Evolutionary conservation across 2,797 vertebrate genomes (phyloP).

Genomic region (Cyprinodon diabolis): DNA sequence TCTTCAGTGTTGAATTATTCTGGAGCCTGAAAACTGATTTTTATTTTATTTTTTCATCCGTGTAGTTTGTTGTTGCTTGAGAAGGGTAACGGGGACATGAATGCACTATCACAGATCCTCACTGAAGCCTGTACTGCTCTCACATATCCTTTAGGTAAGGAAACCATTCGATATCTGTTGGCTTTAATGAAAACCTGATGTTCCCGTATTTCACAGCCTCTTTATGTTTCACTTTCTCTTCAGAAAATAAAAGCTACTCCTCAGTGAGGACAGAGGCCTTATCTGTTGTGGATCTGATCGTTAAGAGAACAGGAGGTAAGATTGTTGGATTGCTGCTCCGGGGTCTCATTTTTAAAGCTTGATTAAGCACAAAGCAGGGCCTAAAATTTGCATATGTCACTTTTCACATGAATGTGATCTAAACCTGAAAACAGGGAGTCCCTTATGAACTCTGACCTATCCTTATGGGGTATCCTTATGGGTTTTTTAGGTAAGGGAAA

Average conservation of each 20-base stretch:
- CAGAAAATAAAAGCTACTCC: constrained; percentile 98
- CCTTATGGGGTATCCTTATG: too few species aligned
- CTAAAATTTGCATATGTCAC: too few species aligned
- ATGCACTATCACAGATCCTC: constrained; percentile 87
- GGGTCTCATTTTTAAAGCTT: too few species aligned
- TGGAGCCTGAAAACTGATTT: neutral
- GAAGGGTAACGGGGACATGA: constrained; percentile 82
- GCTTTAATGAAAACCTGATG: neutral
- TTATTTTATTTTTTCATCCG: neutral
- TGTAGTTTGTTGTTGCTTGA: constrained; percentile 90
- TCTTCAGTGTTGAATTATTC: neutral
- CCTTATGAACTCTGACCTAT: too few species aligned
- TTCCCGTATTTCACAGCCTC: neutral
- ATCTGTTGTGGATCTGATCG: constrained; percentile 91
- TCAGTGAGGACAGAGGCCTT: constrained; percentile 96
- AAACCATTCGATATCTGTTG: neutral
- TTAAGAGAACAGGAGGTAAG: constrained; percentile 91
- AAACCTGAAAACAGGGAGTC: too few species aligned
- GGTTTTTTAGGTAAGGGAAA: too few species aligned
- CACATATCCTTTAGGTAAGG: constrained; percentile 90
- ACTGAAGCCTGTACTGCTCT: constrained; percentile 90
- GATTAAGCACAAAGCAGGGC: too few species aligned
- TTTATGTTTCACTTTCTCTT: constrained; percentile 25
- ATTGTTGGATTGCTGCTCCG: neutral
- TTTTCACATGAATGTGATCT: too few species aligned